These are phyloP conservation scores for Andricus quercusramuli DNA, from an alignment of 2,888 invertebrate species.

Conservation along the genomic window DNA sequence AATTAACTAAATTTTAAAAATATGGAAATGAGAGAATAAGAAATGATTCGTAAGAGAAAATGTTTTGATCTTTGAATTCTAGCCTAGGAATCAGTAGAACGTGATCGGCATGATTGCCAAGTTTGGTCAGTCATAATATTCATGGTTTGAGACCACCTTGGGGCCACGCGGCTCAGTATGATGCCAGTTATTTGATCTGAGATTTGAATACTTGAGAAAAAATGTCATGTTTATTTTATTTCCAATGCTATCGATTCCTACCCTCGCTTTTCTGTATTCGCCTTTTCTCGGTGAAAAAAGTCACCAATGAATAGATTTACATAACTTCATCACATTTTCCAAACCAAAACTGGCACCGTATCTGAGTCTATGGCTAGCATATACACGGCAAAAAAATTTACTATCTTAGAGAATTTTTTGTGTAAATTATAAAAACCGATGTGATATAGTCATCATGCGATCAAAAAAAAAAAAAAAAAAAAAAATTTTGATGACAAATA, in stretches of 20 bases:
- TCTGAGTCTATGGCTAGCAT: too few species aligned
- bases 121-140: constrained; percentile 78
- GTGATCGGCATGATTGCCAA: constrained; percentile 61
- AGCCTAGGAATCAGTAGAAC: constrained; percentile 55
- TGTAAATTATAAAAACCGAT: too few species aligned
- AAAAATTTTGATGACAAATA: too few species aligned
- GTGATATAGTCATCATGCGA: too few species aligned
- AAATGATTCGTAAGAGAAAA: constrained; percentile 53
- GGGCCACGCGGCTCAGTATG: constrained; percentile 54
- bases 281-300: constrained; percentile 53
- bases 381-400: too few species aligned
- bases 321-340: constrained; percentile 47
- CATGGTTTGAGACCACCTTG: constrained; percentile 76
- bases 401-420: too few species aligned
- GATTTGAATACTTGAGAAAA: constrained; percentile 76
- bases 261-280: constrained; percentile 53
- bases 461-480: too few species aligned
- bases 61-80: constrained; percentile 44
- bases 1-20: too few species aligned
- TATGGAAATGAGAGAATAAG: neutral
- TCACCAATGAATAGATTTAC: constrained; percentile 64
- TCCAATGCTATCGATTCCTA: constrained; percentile 50
- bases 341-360: neutral
- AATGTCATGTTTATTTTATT: constrained; percentile 76
- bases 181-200: constrained; percentile 74